phyloP scores from a whole-genome alignment of 1,140 invertebrate species.

The Sinella curviseta region DNA sequence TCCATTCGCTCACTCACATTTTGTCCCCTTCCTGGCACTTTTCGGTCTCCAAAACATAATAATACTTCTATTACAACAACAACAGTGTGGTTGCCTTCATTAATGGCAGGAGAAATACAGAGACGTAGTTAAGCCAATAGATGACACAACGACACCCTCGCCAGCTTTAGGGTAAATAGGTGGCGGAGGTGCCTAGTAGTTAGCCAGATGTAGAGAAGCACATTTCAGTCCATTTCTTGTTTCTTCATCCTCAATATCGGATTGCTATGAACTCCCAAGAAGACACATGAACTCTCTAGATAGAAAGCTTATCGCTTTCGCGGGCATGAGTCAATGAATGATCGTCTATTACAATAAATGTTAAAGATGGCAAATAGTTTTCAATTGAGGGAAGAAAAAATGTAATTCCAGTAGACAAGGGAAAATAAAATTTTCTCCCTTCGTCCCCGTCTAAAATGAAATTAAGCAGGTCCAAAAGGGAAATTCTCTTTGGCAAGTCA shows the following conservation, averaged over 20 bases:
- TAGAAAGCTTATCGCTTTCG: not conserved
- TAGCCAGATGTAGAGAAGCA: not conserved
- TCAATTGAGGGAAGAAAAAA: slow-evolving; percentile 19
- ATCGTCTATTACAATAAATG: slow-evolving; percentile 3
- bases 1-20: slow-evolving; percentile 13
- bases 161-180: not conserved
- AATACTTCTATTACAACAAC: not conserved
- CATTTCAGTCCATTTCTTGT: too few species aligned
- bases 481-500: not conserved
- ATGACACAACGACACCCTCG: not conserved
- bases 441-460: not conserved
- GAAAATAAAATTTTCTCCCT: slow-evolving; percentile 6
- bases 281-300: not conserved
- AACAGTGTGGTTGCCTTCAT: slow-evolving; percentile 16
- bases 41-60: not conserved
- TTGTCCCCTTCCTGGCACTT: not conserved
- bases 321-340: slow-evolving; percentile 8
- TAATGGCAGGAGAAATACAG: not conserved
- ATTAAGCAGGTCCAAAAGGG: slow-evolving; percentile 1
- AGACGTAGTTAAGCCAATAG: not conserved
- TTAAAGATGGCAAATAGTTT: slow-evolving; percentile 14
- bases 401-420: not conserved
- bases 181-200: not conserved
- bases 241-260: not conserved
- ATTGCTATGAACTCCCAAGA: not conserved